Base-by-base conservation (phyloP, 2,888 invertebrate species). In the Conus canariensis region DNA sequence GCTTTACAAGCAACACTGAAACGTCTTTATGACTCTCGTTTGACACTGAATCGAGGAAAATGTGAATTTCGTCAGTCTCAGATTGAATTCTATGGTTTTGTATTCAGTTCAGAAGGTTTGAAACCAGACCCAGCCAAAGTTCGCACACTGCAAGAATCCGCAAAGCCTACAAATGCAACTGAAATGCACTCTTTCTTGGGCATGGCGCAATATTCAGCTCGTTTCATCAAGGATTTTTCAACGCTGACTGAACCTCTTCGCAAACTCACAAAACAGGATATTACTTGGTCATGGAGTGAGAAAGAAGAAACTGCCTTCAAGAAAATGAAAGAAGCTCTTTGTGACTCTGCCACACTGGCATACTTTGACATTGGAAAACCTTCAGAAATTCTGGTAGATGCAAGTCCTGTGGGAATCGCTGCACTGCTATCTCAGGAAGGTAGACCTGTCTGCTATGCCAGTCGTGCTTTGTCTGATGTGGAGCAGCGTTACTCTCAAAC, bases 401-500 rank as follows among this genome's bases (percentile, higher is more conserved):
- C 93, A 14, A 92, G 93, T 70, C 93, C 93, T 87, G 93, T 93
- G 16, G 93, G 93, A 9, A 59, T 93, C 14, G 93, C 92, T 4
- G 93, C 92, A 1, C 92, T 93, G 16, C 82, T 93, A 0, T 89
- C 90, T n/a, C 94, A n/a, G 67, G 77, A 93, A 19, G 91, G 90
- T 90, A 89, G 70, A 22, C 91, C 92, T 16, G 90, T 93, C 10
- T 89, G 91, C 56, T 93, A 94, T 88, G 93, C 92, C 19, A 94
- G 94, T 88, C 77, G 93, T 59, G 89, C 92, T 12, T 90, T 93
- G 7, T 92, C 93, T 16, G 92, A 92, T 60, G 91, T 90, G 12
- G 94, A 94, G 88, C 77, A 91, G 12, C 89, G 94, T 8, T 94
- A 94, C 89, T 92, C 93, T 8, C 94, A 94, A 88, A 94, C 93